Evolutionary conservation across 2,797 vertebrate genomes (phyloP).

Genomic region (Helostoma temminkii): DNA sequence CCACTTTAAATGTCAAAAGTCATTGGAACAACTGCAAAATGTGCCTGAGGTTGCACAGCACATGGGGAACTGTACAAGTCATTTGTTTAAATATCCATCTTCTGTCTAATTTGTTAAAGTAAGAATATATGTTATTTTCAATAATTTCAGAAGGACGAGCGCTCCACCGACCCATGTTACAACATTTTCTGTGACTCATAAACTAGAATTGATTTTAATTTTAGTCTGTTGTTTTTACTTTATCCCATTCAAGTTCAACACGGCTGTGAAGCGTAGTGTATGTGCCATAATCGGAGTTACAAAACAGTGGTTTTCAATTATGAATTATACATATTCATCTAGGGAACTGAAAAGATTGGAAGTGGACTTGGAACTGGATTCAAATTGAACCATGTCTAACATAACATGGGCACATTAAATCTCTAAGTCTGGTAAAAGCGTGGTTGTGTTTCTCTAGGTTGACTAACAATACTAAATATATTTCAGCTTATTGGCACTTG

Average conservation of each 20-base stretch:
- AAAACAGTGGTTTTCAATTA: too few species aligned
- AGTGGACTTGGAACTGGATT: neutral
- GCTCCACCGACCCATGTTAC: neutral
- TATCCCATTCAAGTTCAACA: too few species aligned
- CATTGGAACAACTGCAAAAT: neutral
- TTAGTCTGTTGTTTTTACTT: too few species aligned
- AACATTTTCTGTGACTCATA: neutral
- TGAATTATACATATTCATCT: too few species aligned
- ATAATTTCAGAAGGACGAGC: neutral
- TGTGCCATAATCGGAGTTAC: too few species aligned
- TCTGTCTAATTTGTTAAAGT: too few species aligned
- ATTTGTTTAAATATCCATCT: neutral
- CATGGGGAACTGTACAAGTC: neutral
- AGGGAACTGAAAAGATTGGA: too few species aligned
- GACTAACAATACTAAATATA: neutral
- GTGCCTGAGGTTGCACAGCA: neutral
- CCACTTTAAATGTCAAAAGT: neutral
- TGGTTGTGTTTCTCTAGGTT: conserved; percentile 10
- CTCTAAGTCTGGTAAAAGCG: conserved; percentile 10
- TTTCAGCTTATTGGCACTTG: conserved; percentile 1
- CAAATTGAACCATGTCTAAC: neutral
- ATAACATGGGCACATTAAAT: too few species aligned
- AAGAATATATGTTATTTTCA: neutral
- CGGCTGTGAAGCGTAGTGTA: too few species aligned
- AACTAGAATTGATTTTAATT: too few species aligned